Percentiles rank a stretch among this genome's conserved stretches.
Conservation (phyloP, 2,888 invertebrate species). For the Agrotis ipsilon region DNA sequence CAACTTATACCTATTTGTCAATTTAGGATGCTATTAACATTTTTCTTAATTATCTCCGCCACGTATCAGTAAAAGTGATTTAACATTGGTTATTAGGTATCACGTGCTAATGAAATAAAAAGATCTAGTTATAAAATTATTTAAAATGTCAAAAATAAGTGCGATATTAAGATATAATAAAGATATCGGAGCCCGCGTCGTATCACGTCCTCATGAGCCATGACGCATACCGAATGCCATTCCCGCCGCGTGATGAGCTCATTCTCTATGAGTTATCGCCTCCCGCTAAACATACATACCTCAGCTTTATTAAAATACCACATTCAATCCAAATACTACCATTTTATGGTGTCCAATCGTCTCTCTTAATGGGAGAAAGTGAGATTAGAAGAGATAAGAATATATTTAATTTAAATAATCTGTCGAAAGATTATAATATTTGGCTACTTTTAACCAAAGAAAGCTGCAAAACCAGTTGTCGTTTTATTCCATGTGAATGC, state of each 20-base stretch:
- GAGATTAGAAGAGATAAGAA: constrained; percentile 22
- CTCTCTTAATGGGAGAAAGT: constrained; percentile 47
- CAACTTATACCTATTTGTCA: too few relatives aligned
- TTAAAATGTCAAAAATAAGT: constrained; percentile 46
- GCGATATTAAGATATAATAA: constrained; percentile 58
- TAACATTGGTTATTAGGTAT: neutral
- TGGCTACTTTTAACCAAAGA: neutral
- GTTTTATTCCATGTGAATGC: neutral
- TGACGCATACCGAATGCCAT: constrained; percentile 80
- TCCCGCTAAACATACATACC: constrained; percentile 76
- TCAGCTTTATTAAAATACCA: constrained; percentile 66
- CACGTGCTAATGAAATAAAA: neutral
- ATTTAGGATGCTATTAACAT: too few relatives aligned
- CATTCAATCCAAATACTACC: constrained; percentile 43
- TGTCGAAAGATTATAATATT: constrained; percentile 1
- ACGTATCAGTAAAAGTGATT: neutral
- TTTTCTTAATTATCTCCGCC: neutral
- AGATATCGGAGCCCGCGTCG: constrained; percentile 66
- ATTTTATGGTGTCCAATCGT: constrained; percentile 13
- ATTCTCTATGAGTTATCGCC: constrained; percentile 72
- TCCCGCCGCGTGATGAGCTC: constrained; percentile 73
- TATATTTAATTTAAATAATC: constrained; percentile 42
- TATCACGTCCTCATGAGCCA: constrained; percentile 75
- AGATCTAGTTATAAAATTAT: neutral
- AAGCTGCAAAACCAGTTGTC: neutral